Percentiles rank a stretch among this genome's conserved stretches.
Evolutionary conservation across 2,888 invertebrate genomes (phyloP).

Genomic region (Argyra leucocephala): DNA sequence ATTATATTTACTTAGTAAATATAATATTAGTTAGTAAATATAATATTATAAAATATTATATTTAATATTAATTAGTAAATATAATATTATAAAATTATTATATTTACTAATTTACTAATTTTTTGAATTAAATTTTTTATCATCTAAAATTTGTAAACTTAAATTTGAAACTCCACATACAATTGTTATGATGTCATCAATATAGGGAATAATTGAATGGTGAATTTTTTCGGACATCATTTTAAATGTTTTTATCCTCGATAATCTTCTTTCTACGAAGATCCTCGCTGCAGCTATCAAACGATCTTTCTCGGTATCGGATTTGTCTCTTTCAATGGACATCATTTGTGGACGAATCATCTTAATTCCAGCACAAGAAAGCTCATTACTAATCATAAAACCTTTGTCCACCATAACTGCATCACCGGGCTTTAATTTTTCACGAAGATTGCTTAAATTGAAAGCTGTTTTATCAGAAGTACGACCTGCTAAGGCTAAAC

Average conservation of each 20-base stretch:
- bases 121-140: neutral
- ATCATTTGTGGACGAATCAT: slow-evolving; percentile 8
- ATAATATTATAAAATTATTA: no score
- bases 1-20: no score
- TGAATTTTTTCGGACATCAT: neutral
- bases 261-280: slow-evolving; percentile 8
- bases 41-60: no score
- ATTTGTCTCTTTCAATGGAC: neutral
- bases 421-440: slow-evolving; percentile 9
- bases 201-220: slow-evolving; percentile 3
- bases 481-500: neutral
- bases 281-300: slow-evolving; percentile 8
- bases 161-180: neutral
- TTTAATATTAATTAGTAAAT: no score
- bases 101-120: no score
- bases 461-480: slow-evolving; percentile 14
- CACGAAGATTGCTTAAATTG: slow-evolving; percentile 3
- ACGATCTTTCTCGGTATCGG: neutral
- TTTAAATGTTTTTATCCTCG: slow-evolving; percentile 11
- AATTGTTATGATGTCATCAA: slow-evolving; percentile 7
- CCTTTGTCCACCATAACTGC: slow-evolving; percentile 15
- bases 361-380: slow-evolving; percentile 13
- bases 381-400: slow-evolving; percentile 13
- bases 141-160: neutral
- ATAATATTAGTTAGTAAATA: no score